Conservation (phyloP, 2,797 vertebrate species). For the Peromyscus nudipes region DNA sequence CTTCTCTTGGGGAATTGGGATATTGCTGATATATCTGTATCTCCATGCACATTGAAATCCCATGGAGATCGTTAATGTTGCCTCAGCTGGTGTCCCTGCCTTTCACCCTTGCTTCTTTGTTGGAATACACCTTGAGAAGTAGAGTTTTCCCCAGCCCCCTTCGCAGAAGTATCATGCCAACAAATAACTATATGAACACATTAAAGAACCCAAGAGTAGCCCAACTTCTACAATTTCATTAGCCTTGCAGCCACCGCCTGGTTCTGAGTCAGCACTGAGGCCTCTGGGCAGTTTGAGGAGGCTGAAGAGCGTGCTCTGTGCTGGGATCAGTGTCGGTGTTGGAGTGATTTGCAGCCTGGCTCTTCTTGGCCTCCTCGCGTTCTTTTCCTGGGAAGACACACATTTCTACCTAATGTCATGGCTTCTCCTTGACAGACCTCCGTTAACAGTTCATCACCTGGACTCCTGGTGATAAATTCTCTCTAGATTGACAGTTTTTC, state of each 20-base stretch:
- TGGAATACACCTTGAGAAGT: not conserved
- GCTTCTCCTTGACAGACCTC: not conserved
- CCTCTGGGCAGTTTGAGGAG: not conserved
- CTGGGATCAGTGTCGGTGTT: not conserved
- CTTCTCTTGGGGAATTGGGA: not conserved
- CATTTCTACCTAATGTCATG: not conserved
- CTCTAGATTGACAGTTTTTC: not conserved
- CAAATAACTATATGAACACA: slow-evolving; percentile 19
- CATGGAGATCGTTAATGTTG: not conserved
- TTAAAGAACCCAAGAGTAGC: not conserved
- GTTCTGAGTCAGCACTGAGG: not conserved
- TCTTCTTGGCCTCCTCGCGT: not conserved
- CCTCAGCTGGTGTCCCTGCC: not conserved
- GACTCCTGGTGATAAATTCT: not conserved
- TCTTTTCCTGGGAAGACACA: not conserved
- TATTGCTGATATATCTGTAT: not conserved
- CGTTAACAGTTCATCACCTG: not conserved
- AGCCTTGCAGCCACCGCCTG: not conserved
- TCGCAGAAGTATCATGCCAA: not conserved
- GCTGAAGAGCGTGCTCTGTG: not conserved
- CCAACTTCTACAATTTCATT: not conserved
- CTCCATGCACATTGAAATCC: not conserved
- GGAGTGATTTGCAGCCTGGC: not conserved
- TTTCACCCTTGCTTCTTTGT: not conserved
- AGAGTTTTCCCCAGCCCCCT: not conserved